Evolutionary conservation across 2,888 invertebrate species (phyloP), one percentile per base, ranked within the genome.

Genomic region (Lithodes maja): DNA sequence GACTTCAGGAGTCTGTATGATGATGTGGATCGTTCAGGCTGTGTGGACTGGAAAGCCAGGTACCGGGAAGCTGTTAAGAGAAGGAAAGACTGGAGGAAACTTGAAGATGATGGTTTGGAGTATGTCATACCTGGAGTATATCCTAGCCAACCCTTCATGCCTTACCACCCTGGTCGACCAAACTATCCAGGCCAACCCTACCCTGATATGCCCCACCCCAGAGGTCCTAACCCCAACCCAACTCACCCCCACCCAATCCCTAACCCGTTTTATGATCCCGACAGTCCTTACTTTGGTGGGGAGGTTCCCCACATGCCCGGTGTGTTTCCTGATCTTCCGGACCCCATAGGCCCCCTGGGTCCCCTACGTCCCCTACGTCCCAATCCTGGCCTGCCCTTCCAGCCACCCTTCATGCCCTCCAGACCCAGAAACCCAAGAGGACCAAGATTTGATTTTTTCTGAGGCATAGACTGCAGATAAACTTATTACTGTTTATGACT

Each of bases 201-300:
- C 77, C 91, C 91, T 0, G 85, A 83, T 50, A 12, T 61, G 9
- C 91, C 91, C 2, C 75, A 86, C 2, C 91, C 91, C 49, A 69
- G 85, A 78, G 90, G 88, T 3, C 86, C 86, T 9, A 52, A 75
- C 54, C 85, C 85, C 33, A 83, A 88, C 69, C 83, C 86, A 50
- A 78, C 85, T n/a, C 82, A 71, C 1, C 83, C 79, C 12, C 82
- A 86, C 53, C 90, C 90, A 3, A 53, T 52, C 2, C 91, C 91
- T 49, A 91, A 91, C 69, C 91, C 91, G 2, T 91, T 81, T 74
- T 80, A 69, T 69, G 91, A 91, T 17, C 91, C 91, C 3, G 91
- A 91, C 75, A 86, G 91, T 61, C 91, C 91, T 50, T 91, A 89
- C 74, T 91, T 89, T 83, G 77, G 78, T 5, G 91, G 91, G 2